A percentile compares a stretch with the other conserved stretches of the same genome.
phyloP scores from a whole-genome alignment of 2,113 vertebrate species.

The Tringa solitaria region DNA sequence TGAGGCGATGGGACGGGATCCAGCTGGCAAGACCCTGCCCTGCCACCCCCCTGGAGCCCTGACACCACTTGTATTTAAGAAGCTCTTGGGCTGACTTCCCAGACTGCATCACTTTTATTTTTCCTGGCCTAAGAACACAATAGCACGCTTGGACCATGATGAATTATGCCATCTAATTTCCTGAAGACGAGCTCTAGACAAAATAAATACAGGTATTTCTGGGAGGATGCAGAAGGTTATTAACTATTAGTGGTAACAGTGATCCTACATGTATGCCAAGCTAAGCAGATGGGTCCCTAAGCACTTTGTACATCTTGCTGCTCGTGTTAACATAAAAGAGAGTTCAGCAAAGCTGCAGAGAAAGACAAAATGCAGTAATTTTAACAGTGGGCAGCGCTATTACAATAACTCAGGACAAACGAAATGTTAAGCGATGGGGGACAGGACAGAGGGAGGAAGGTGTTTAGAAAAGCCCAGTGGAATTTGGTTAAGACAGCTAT shows the following conservation, averaged over 20 bases:
- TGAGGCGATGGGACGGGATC: fast-evolving
- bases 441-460: not conserved
- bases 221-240: not conserved
- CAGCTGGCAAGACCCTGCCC: not conserved
- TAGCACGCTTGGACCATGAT: fast-evolving
- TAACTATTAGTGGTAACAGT: not conserved
- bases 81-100: not conserved
- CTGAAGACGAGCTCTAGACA: not conserved
- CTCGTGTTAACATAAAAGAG: not conserved
- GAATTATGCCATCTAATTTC: not conserved
- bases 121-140: not conserved
- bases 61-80: not conserved
- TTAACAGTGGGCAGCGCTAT: not conserved
- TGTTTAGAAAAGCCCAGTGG: not conserved
- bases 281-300: not conserved
- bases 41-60: not conserved
- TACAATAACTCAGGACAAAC: not conserved
- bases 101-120: not conserved
- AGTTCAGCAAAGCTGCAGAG: not conserved
- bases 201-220: not conserved
- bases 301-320: not conserved
- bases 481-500: not conserved
- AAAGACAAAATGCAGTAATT: not conserved
- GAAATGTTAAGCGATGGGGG: not conserved
- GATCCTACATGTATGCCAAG: not conserved